Base-by-base conservation (phyloP, 2,888 invertebrate genomes). In the Sarcophaga variegata region DNA sequence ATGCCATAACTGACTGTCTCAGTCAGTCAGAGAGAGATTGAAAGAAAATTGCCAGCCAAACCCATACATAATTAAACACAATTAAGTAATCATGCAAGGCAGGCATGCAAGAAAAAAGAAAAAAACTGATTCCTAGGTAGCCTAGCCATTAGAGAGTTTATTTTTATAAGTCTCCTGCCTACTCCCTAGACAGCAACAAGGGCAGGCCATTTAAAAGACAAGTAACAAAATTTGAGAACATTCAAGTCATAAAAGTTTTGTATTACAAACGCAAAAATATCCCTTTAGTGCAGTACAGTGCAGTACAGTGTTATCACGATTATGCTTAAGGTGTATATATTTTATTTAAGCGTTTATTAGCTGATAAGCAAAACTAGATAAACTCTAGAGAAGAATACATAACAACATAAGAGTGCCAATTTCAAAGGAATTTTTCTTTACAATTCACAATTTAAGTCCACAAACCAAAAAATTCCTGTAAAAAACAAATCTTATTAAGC, bases 351-450 rank as follows among this genome's bases (percentile, higher is more conserved):
- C 80, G 72, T 85, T 83, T 83, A 88, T 85, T 86, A 86, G 86
- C 81, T 86, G 88, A 88, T 88, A 83, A 76, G 86, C 77, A 79
- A 76, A 83, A 81, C 77, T 76, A 88, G 88, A 88, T 88, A 88
- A 88, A 62, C 22, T 27, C 59, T 59, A 10, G 1, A 63, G 62
- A 81, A 66, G 0, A 22, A 69, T 22, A 4, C 27, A 45, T 37
- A 66, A 60, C 11, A 8, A 25, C 20, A 37, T 47, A 66, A n/a
- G 14, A 47, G 14, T 59, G 69, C 22, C 4, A 54, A 74, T 20
- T 71, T 71, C n/a, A 63, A 64, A 70, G 49, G 17, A 72, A 77
- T 67, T 77, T 71, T 37, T 62, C 6, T 12, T 25, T 67, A 45
- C 37, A 49, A 60, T 37, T 37, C 22, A 22, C 22, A 22, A 10